phyloP scores from a whole-genome alignment of 2,113 vertebrate genomes.

The Phalacrocorax brasilianus region DNA sequence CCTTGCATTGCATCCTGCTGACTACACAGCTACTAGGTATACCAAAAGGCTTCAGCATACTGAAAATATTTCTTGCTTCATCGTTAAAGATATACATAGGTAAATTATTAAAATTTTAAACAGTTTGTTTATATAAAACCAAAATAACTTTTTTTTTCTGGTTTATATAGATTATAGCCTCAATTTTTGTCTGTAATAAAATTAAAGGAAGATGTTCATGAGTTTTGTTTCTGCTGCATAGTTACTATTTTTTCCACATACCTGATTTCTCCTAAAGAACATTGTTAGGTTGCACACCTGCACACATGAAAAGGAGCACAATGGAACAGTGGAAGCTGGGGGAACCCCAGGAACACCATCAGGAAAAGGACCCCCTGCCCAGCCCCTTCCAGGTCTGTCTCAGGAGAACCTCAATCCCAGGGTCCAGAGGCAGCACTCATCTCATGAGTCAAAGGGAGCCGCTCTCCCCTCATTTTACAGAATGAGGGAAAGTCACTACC shows the following conservation, averaged over 20 bases:
- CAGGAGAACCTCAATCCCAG: neutral
- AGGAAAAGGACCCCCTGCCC: neutral
- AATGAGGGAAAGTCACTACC: neutral
- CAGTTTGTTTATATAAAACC: neutral
- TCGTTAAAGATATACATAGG: neutral
- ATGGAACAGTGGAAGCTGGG: neutral
- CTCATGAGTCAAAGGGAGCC: accelerated
- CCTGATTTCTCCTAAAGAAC: neutral
- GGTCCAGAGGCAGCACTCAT: neutral
- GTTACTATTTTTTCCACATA: neutral
- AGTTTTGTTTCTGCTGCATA: neutral
- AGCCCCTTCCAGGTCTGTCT: neutral
- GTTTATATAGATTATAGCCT: neutral
- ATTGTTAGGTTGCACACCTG: neutral
- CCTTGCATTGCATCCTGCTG: neutral
- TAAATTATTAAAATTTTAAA: neutral
- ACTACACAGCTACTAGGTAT: neutral
- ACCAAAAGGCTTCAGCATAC: neutral
- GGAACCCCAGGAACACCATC: accelerated
- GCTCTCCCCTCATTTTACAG: neutral
- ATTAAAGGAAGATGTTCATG: neutral
- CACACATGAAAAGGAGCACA: neutral
- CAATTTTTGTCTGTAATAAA: neutral
- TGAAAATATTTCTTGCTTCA: neutral
- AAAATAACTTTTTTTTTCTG: neutral